phyloP scores from a whole-genome alignment of 2,888 invertebrate species.

The Macrosoma leucophasiata region DNA sequence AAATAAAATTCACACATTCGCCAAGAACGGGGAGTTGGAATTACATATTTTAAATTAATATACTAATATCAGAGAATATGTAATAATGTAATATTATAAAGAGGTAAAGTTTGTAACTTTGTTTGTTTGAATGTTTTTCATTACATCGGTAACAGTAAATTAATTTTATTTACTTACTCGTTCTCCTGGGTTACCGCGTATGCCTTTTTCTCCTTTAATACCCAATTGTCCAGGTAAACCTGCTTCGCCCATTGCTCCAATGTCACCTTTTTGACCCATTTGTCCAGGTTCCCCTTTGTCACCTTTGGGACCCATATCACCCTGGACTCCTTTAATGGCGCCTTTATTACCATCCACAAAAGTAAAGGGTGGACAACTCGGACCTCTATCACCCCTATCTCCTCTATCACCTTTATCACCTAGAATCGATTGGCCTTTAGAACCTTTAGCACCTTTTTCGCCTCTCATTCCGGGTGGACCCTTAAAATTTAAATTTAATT shows the following conservation, averaged over 20 bases:
- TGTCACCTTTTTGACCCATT: conserved; percentile 82
- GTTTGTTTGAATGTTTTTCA: background rate
- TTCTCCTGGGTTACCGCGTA: conserved; percentile 87
- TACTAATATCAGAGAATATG: too few relatives aligned
- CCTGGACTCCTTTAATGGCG: conserved; percentile 52
- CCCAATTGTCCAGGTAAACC: conserved; percentile 81
- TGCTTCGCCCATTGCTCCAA: conserved; percentile 81
- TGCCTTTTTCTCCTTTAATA: conserved; percentile 91
- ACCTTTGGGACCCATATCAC: conserved; percentile 77
- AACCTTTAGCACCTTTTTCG: conserved; percentile 80
- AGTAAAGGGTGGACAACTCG: conserved; percentile 44
- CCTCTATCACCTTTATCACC: conserved; percentile 80
- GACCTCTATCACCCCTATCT: conserved; percentile 69
- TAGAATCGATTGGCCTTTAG: conserved; percentile 63
- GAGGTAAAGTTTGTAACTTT: too few relatives aligned
- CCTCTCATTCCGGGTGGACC: conserved; percentile 83
- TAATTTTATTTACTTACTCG: conserved; percentile 74
- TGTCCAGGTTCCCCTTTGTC: conserved; percentile 76
- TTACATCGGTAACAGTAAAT: background rate
- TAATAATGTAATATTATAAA: too few relatives aligned
- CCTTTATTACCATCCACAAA: conserved; percentile 52
- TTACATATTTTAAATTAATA: conserved; percentile 1
- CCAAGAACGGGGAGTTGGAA: too few relatives aligned
- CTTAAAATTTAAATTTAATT: conserved; percentile 57
- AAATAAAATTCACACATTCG: too few relatives aligned